phyloP scores from a whole-genome alignment of 2,888 invertebrate genomes.

The Tetragnatha montana region DNA sequence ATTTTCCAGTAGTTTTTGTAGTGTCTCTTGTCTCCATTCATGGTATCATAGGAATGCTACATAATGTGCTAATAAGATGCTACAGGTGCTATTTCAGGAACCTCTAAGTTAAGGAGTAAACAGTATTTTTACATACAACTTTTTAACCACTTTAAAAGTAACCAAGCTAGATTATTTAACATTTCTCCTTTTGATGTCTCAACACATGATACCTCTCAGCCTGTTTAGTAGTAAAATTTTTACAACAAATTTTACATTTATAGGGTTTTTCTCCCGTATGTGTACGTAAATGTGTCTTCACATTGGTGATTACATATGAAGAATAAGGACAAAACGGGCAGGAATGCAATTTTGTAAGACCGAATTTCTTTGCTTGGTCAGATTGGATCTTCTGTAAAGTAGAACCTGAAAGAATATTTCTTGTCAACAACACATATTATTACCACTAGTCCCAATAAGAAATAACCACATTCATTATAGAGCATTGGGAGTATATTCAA shows the following conservation, averaged over 20 bases:
- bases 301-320: constrained; percentile 1
- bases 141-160: too few species aligned
- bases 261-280: constrained; percentile 46
- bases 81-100: too few species aligned
- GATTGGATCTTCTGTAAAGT: background rate
- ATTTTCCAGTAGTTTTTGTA: too few species aligned
- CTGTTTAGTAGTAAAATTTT: constrained; percentile 13
- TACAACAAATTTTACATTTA: constrained; percentile 16
- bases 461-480: too few species aligned
- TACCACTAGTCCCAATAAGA: background rate
- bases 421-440: background rate
- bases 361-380: background rate
- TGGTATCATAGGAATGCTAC: too few species aligned
- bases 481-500: too few species aligned
- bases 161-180: too few species aligned
- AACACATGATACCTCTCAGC: background rate
- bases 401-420: background rate
- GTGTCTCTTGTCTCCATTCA: too few species aligned
- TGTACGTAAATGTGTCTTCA: constrained; percentile 32
- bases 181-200: background rate
- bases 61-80: too few species aligned
- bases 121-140: too few species aligned
- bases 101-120: too few species aligned
- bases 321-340: constrained; percentile 38
- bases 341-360: constrained; percentile 4